Conservation (phyloP, 1,140 invertebrate species). For the Drosophila rhopaloa region DNA sequence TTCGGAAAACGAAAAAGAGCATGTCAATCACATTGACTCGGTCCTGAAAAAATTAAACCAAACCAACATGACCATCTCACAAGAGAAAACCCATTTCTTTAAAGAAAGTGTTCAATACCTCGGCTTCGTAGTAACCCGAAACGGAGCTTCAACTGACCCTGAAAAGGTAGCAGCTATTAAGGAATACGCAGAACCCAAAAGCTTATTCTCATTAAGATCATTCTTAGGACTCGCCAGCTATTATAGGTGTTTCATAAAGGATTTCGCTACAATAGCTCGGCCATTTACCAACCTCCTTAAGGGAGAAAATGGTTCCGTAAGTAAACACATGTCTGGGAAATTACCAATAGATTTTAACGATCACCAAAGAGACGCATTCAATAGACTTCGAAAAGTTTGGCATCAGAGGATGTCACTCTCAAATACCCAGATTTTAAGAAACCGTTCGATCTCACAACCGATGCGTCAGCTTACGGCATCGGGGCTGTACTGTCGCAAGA, state of each 20-base stretch:
- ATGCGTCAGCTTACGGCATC: constrained; percentile 1
- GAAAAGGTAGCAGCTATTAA: constrained; percentile 11
- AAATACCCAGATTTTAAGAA: background rate
- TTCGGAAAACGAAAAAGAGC: constrained; percentile 4
- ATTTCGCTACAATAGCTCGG: too few species aligned
- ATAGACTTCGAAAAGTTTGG: too few species aligned
- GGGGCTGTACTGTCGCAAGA: background rate
- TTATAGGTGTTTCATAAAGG: background rate
- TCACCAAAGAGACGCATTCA: too few species aligned
- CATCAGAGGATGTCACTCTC: background rate
- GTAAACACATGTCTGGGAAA: background rate
- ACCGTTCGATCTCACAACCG: background rate
- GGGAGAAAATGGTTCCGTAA: background rate
- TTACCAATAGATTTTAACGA: too few species aligned
- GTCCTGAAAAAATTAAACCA: background rate
- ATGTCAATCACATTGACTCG: background rate
- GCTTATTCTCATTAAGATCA: background rate
- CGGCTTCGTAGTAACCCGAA: background rate
- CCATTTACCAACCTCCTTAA: too few species aligned
- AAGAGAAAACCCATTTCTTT: too few species aligned
- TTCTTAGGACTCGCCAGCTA: background rate
- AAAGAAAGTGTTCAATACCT: background rate
- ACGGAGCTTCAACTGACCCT: constrained; percentile 2
- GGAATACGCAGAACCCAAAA: background rate
- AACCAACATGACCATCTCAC: background rate